A percentile compares a stretch with the other conserved stretches of the same genome.
These are phyloP conservation scores for Philopedon plagiatum DNA, from an alignment of 2,888 invertebrate genomes.

Conservation along the genomic window DNA sequence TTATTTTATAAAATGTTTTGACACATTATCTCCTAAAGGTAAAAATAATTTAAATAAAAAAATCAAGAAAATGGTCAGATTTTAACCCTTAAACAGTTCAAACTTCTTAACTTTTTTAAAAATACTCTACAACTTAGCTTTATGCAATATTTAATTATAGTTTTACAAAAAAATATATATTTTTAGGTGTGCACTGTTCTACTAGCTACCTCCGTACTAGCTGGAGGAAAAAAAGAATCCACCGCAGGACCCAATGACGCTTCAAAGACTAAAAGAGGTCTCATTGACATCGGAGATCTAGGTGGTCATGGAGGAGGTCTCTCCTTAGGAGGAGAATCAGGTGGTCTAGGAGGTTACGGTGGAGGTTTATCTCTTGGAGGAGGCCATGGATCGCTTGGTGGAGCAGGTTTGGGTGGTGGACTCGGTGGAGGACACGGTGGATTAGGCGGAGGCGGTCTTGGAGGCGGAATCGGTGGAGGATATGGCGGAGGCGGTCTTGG, in stretches of 20 bases:
- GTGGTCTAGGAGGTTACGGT: constrained; percentile 41
- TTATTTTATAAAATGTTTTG: no score
- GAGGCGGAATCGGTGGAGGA: constrained; percentile 44
- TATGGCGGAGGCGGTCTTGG: constrained; percentile 44
- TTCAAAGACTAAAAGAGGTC: constrained; percentile 59
- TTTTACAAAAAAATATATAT: neutral
- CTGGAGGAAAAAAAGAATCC: constrained; percentile 42
- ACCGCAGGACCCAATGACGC: constrained; percentile 55
- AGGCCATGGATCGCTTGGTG: constrained; percentile 32
- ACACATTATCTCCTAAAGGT: no score
- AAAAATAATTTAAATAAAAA: no score
- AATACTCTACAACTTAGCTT: no score
- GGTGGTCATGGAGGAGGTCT: constrained; percentile 49
- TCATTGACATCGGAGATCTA: constrained; percentile 55
- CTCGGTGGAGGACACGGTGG: constrained; percentile 14
- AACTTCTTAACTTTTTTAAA: no score
- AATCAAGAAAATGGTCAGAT: no score
- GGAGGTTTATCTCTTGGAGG: constrained; percentile 53
- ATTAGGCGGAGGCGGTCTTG: constrained; percentile 48
- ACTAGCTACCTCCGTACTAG: constrained; percentile 50
- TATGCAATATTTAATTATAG: no score
- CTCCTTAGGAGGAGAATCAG: constrained; percentile 24
- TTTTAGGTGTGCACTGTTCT: constrained; percentile 58
- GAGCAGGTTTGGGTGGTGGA: constrained; percentile 34
- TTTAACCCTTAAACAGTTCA: no score